Evolutionary conservation across 2,113 vertebrate species (phyloP), one percentile per base, ranked within the genome.

Genomic region (Callospermophilus lateralis): DNA sequence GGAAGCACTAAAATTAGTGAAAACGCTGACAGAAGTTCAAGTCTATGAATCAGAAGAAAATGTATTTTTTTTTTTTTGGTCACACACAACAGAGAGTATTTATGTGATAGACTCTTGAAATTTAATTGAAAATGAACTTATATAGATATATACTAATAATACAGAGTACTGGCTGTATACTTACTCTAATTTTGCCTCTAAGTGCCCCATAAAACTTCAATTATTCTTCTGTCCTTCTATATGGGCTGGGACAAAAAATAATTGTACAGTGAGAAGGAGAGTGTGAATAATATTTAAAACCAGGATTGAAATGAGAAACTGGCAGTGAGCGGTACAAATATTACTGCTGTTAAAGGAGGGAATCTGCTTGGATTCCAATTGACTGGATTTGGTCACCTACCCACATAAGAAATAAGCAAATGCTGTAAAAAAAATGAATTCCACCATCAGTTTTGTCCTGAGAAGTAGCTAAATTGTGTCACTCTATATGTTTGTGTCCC

Each of bases 1-100:
- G 4, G n/a, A n/a, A 94, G 0, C 0, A 95, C 53, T 96, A 78
- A 97, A 97, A 93, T 34, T 95, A 97, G 79, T 1, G 11, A 16
- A 42, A 86, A 94, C 70, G 0, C 48, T 94, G 89, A 89, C 58
- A 92, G 70, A 92, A 78, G 74, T 76, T 95, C 79, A 67, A 85
- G 89, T 96, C 11, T 48, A 61, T 28, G 94, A 89, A 87, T 92
- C 55, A 90, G 48, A 79, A 96, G 55, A 94, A 87, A 97, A 90
- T 90, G 6, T 67, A 76, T 92, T 93, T 96, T 97, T 90, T n/a
- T n/a, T n/a, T 53, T 53, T 53, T 53, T 53, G 16, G 16, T 34
- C 16, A 84, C 19, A 12, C 3, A 67, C 95, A 73, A 79, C 42
- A 93, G 39, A 73, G 3, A 65, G 30, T 48, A 48, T 51, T 28